Conservation (phyloP, 2,797 vertebrate genomes). For the Sylvia borin region DNA sequence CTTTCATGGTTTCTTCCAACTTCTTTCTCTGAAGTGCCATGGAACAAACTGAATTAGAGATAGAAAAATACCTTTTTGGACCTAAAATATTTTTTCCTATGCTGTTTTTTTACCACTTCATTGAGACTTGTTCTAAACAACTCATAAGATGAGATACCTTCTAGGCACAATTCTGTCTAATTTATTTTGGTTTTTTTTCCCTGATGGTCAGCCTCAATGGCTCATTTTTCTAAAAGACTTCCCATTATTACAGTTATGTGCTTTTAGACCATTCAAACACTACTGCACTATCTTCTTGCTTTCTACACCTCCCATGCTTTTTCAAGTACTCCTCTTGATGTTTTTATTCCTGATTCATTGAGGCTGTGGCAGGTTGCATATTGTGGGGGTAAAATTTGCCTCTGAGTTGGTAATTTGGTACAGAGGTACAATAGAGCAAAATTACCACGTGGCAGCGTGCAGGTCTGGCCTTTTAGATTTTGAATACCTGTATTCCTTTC, state of each 20-base stretch:
- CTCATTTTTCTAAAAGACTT: neutral
- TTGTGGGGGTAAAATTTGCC: neutral
- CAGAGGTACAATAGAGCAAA: neutral
- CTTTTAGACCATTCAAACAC: neutral
- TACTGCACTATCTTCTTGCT: neutral
- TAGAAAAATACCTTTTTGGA: neutral
- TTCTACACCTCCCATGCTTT: neutral
- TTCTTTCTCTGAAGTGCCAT: neutral
- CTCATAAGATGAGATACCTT: neutral
- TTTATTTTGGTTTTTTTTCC: neutral
- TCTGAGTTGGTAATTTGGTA: neutral
- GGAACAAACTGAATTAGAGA: neutral
- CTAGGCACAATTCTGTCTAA: neutral
- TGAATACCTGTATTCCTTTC: neutral
- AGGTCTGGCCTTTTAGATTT: neutral
- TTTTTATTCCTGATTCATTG: neutral
- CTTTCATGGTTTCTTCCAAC: neutral
- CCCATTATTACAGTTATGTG: neutral
- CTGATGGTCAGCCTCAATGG: neutral
- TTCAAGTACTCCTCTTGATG: neutral
- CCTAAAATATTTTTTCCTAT: neutral
- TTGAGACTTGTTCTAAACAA: neutral
- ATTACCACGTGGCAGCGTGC: neutral
- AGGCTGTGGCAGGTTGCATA: neutral
- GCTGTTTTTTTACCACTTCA: neutral